Evolutionary conservation across 2,888 invertebrate genomes (phyloP).

Genomic region (Odontothrips loti): DNA sequence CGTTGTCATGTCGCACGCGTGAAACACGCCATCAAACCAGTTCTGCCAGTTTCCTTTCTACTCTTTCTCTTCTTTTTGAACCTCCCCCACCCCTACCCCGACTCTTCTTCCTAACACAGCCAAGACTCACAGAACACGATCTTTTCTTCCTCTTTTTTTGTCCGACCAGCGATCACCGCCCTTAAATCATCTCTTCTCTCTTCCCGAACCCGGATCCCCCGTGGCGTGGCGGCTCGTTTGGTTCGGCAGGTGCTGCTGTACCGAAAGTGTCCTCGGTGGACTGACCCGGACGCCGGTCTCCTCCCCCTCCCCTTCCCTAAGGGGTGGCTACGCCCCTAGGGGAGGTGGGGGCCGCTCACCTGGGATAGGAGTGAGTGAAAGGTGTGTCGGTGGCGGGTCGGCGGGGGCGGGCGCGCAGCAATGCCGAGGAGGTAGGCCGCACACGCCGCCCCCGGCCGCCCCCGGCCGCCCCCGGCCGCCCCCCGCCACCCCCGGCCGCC

Average conservation of each 20-base stretch:
- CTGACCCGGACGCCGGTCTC: neutral
- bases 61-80: neutral
- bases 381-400: neutral
- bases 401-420: slow-evolving; percentile 6
- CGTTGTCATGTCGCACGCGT: too few relatives aligned
- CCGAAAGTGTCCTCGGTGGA: neutral
- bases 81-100: neutral
- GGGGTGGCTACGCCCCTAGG: neutral
- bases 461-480: neutral
- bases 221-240: too few relatives aligned
- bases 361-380: neutral
- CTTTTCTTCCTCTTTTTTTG: neutral
- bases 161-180: neutral
- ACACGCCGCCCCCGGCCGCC: neutral
- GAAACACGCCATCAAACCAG: too few relatives aligned
- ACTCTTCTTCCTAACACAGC: too few relatives aligned
- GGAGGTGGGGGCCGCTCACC: neutral
- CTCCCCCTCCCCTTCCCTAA: neutral
- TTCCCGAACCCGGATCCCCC: too few relatives aligned
- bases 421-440: neutral
- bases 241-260: too few relatives aligned
- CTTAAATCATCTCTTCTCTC: neutral
- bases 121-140: too few relatives aligned
- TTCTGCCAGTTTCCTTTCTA: neutral
- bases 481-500: neutral